Base-by-base conservation (phyloP, 2,797 vertebrate genomes). In the Bradypodion ventrale region DNA sequence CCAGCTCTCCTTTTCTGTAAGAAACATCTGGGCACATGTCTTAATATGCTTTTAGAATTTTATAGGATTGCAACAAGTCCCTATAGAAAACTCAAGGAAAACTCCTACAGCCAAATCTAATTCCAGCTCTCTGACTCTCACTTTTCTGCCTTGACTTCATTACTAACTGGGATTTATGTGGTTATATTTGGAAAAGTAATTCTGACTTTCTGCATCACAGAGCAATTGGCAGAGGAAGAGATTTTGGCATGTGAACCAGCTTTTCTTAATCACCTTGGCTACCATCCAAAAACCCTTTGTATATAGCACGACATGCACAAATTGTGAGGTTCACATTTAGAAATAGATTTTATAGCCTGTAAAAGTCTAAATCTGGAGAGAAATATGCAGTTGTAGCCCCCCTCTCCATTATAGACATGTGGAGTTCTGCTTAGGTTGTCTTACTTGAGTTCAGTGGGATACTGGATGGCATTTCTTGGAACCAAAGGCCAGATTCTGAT, bases 211-310 rank as follows among this genome's bases (percentile, higher is more conserved):
- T 52, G 19, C 86, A 69, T 86, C 76, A 89, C 91, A 87, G 65
- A 88, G 56, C 35, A 87, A 9, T 84, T 85, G 62, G 66, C 75
- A 88, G 65, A 76, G 74, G 87, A n/a, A 92, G 1, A 16, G 35
- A 52, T 82, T 85, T 80, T 88, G 87, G 66, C 32, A 59, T 87
- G 84, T 82, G 74, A 84, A 89, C 25, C 40, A 80, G 5, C 60
- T 83, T 88, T 85, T 78, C 80, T 85, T 85, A 83, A 88, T 83
- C 84, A 80, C 10, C 60, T 88, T 93, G 84, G 80, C 89, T 60
- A 7, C n/a, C 79, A 12, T 86, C 44, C 77, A 87, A 66, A n/a
- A 92, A 32, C 68, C 40, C 2, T 83, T 89, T 79, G 80, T 60
- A 59, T 86, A 78, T 84, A 89, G 7, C 88, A 21, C 27, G 4